Conservation (phyloP, 2,113 vertebrate species). For the Pterocles orientalis region DNA sequence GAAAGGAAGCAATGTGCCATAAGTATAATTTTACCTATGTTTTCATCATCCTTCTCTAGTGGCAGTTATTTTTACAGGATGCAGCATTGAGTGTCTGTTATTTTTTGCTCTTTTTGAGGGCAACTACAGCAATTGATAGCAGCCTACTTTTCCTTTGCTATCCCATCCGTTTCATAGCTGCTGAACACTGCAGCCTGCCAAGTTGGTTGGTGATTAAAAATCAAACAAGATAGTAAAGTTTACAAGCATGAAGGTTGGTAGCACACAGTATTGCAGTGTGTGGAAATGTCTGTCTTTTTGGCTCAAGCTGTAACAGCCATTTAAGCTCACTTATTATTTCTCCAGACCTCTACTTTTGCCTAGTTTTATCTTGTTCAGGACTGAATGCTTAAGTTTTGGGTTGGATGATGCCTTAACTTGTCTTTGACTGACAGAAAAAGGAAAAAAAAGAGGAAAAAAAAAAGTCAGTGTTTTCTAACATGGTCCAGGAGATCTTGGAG, state of each 20-base stretch:
- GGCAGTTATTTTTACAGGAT: background rate
- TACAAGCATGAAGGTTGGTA: background rate
- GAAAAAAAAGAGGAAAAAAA: background rate
- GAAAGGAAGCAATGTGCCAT: background rate
- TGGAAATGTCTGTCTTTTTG: background rate
- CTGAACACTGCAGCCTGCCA: background rate
- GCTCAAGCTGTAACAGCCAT: background rate
- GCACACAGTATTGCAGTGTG: background rate
- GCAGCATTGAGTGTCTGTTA: background rate
- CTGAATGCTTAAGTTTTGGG: background rate
- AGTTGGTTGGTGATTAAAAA: background rate
- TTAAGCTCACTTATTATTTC: background rate
- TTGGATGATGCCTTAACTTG: background rate
- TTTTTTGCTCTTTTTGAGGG: background rate
- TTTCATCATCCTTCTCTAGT: background rate
- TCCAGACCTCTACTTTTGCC: background rate
- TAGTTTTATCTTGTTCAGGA: background rate
- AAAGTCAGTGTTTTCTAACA: background rate
- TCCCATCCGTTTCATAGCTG: background rate
- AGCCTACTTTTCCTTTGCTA: background rate
- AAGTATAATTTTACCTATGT: background rate
- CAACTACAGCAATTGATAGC: background rate
- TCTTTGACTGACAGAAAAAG: background rate
- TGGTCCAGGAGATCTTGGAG: background rate
- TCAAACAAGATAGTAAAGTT: background rate